phyloP scores from a whole-genome alignment of 1,140 invertebrate genomes.

The Tenebrio molitor region DNA sequence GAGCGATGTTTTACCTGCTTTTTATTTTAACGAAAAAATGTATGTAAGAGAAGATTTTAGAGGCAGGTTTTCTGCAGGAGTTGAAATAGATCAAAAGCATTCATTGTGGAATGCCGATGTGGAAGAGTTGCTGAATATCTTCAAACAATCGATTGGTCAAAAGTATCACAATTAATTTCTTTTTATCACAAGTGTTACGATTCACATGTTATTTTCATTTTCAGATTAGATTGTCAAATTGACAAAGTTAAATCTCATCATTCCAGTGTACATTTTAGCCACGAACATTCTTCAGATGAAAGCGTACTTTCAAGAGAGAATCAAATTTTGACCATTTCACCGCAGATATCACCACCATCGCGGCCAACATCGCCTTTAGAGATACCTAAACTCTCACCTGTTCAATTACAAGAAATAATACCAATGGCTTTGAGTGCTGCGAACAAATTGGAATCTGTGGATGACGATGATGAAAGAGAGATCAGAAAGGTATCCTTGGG shows the following conservation, averaged over 20 bases:
- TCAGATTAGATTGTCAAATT: too few species aligned
- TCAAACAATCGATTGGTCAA: too few species aligned
- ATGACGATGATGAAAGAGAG: slow-evolving; percentile 37
- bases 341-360: not conserved
- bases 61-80: slow-evolving; percentile 53
- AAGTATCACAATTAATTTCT: too few species aligned
- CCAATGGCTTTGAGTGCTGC: too few species aligned
- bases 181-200: too few species aligned
- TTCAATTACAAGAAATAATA: too few species aligned
- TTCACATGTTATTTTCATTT: not conserved
- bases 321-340: too few species aligned
- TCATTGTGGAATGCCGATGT: slow-evolving; percentile 60
- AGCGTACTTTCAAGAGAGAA: too few species aligned
- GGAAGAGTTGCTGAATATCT: slow-evolving; percentile 50
- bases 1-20: slow-evolving; percentile 57
- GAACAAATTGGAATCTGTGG: slow-evolving; percentile 14
- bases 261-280: slow-evolving; percentile 39
- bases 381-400: too few species aligned
- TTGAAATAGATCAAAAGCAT: slow-evolving; percentile 49
- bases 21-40: slow-evolving; percentile 59
- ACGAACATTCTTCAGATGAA: not conserved
- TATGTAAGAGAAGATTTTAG: slow-evolving; percentile 63
- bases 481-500: slow-evolving; percentile 15
- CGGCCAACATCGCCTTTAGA: not conserved
- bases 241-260: slow-evolving; percentile 19